Conservation (phyloP, 1,140 invertebrate species). For the Mamestra configurata region DNA sequence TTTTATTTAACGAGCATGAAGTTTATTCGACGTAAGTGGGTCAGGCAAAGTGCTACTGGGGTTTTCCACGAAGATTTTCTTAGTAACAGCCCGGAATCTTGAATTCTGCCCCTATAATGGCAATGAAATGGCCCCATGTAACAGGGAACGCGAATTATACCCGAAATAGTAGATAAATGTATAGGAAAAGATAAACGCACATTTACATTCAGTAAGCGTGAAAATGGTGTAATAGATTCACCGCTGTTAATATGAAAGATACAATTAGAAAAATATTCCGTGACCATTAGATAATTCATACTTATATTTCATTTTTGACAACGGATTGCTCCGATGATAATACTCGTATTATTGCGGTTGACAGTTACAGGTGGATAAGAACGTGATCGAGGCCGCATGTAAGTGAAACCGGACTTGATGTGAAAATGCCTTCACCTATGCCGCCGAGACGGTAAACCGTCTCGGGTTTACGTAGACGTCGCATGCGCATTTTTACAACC, state of each 20-base stretch:
- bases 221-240: too few relatives aligned
- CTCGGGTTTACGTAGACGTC: not conserved
- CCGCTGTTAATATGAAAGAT: not conserved
- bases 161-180: too few relatives aligned
- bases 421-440: conserved; percentile 38
- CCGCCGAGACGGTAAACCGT: not conserved
- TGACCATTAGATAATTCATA: not conserved
- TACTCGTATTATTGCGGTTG: not conserved
- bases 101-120: too few relatives aligned
- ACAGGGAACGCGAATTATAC: too few relatives aligned
- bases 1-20: not conserved
- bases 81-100: too few relatives aligned
- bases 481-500: conserved; percentile 5
- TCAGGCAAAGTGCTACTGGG: too few relatives aligned
- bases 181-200: too few relatives aligned
- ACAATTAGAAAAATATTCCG: not conserved
- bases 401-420: conserved; percentile 41
- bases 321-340: not conserved
- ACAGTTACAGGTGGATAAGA: conserved; percentile 12
- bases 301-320: not conserved
- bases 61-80: too few relatives aligned
- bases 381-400: conserved; percentile 29
- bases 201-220: too few relatives aligned
- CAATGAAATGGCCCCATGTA: too few relatives aligned
- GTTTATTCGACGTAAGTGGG: not conserved